A percentile compares a stretch with the other conserved stretches of the same genome.
Conservation (phyloP, 2,888 invertebrate genomes). For the Molanna angustata region DNA sequence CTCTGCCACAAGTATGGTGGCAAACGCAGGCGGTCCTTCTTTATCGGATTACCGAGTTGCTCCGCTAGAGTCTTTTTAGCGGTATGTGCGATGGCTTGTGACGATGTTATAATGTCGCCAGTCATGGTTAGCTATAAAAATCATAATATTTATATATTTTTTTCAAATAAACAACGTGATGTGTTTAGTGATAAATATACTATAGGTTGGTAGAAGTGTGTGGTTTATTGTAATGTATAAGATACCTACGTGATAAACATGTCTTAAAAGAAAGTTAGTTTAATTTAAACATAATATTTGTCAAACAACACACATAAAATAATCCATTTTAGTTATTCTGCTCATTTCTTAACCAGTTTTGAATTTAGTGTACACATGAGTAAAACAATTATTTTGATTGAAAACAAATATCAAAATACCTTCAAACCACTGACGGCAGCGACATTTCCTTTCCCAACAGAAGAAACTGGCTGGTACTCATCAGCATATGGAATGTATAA, state of each 20-base stretch:
- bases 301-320: too few relatives aligned
- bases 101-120: constrained; percentile 71
- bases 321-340: too few relatives aligned
- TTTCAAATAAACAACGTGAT: background rate
- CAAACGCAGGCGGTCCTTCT: constrained; percentile 7
- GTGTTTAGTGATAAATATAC: too few relatives aligned
- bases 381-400: too few relatives aligned
- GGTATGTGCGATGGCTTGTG: constrained; percentile 52
- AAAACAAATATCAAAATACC: too few relatives aligned
- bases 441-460: constrained; percentile 75
- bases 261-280: too few relatives aligned
- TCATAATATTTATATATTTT: constrained; percentile 9
- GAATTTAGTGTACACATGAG: too few relatives aligned
- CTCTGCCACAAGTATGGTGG: constrained; percentile 23
- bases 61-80: constrained; percentile 54
- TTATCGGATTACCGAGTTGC: constrained; percentile 31
- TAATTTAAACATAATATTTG: too few relatives aligned
- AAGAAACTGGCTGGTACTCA: constrained; percentile 74
- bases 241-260: too few relatives aligned
- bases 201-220: too few relatives aligned
- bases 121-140: constrained; percentile 59
- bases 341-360: too few relatives aligned
- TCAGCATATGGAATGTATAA: constrained; percentile 79
- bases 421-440: constrained; percentile 86
- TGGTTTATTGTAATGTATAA: too few relatives aligned